Evolutionary conservation across 2,888 invertebrate species (phyloP).

Genomic region (Polymixis flavicincta): DNA sequence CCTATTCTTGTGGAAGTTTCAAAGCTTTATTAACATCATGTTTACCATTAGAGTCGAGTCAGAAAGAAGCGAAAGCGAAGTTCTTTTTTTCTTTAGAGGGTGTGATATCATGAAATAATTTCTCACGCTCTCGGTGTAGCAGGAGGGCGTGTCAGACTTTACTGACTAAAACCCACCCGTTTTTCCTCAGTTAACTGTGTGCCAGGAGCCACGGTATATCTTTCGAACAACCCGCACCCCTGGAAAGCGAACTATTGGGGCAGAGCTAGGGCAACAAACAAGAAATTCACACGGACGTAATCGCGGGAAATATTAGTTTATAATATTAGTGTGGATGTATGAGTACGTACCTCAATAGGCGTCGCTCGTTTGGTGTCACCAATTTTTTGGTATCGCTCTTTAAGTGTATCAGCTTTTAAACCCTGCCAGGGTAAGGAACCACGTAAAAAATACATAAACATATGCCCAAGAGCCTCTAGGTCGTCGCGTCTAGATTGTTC

Average conservation of each 20-base stretch:
- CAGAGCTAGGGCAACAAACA: background rate
- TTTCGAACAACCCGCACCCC: too few species aligned
- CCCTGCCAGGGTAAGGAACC: slow-evolving; percentile 99
- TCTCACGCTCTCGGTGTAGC: too few species aligned
- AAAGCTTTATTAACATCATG: too few species aligned
- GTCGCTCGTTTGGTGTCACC: slow-evolving; percentile 99
- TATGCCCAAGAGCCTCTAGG: slow-evolving; percentile 99
- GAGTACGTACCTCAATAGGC: slow-evolving; percentile 95
- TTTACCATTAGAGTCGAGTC: too few species aligned
- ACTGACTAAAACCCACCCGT: too few species aligned
- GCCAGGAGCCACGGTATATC: too few species aligned
- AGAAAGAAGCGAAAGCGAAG: background rate
- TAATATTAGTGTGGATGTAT: background rate
- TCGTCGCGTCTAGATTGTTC: slow-evolving; percentile 99
- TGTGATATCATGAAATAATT: too few species aligned
- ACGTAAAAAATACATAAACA: slow-evolving; percentile 99
- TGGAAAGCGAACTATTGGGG: too few species aligned
- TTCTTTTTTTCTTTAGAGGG: too few species aligned
- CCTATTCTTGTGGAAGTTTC: background rate
- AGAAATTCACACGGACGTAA: background rate
- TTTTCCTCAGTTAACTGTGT: too few species aligned
- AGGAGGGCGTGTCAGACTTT: too few species aligned
- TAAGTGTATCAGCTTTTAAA: slow-evolving; percentile 99
- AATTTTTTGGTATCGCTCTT: slow-evolving; percentile 99
- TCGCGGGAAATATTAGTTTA: background rate